Evolutionary conservation across 2,888 invertebrate genomes (phyloP), one percentile per base, ranked within the genome.

Genomic region (Coenonympha glycerion): DNA sequence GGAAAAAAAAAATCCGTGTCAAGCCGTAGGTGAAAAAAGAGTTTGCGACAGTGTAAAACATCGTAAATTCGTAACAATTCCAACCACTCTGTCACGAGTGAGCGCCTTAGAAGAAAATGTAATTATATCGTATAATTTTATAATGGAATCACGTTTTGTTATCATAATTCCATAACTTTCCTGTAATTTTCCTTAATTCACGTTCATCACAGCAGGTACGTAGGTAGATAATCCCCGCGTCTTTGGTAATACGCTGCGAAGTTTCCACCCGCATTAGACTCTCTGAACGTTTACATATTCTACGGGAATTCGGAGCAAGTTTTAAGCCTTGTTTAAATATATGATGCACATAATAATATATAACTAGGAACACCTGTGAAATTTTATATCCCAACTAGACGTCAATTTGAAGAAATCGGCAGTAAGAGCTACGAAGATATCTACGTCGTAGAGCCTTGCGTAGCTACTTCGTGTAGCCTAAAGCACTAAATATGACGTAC

Each of bases 181-280:
- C 16, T 33, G 9, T 15, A 16, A 33, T 16, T 33, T 33, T 16
- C 28, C 16, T 16, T 33, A 6, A 33, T 6, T 33, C 16, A 33
- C 16, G 2, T 33, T 33, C 16, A 16, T 15, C 15, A 13, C 16
- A n/a, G 11, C 30, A 6, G 16, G 8, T 15, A 16, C 6, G 31
- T 33, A 16, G 16, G 15, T 9, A 26, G n/a, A 30, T 45, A 45
- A 33, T 45, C 22, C 22, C 6, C 31, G 6, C 24, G 33, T 33
- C 33, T 45, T 45, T 26, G 34, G 33, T 45, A 45, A 34, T 45
- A 34, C 34, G 16, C 24, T 16, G 6, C 24, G 45, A 34, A 34
- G 26, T 45, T 45, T 13, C 6, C 41, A 37, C 21, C 37, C 21
- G 37, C 19, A 19, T 37, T 37, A 37, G 37, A 21, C 19, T 21